phyloP scores from a whole-genome alignment of 1,140 invertebrate species.

The Hyles euphorbiae region DNA sequence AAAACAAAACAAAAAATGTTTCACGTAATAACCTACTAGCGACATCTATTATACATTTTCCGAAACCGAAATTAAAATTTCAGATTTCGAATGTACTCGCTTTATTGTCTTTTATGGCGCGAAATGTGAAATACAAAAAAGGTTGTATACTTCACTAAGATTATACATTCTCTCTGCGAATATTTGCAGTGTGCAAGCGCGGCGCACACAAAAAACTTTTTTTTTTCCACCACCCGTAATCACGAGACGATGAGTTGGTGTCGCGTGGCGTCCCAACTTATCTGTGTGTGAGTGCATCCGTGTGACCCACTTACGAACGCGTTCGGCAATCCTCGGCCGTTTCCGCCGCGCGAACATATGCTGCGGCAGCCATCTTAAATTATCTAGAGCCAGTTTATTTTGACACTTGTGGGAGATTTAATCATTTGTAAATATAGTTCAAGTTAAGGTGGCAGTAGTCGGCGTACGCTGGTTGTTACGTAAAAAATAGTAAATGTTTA shows the following conservation, averaged over 20 bases:
- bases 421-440: neutral
- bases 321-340: constrained; percentile 42
- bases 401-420: constrained; percentile 22
- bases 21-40: neutral
- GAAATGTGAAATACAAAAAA: neutral
- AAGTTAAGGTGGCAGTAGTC: constrained; percentile 13
- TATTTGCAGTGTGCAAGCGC: constrained; percentile 51
- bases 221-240: constrained; percentile 30
- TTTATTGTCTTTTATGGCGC: constrained; percentile 4
- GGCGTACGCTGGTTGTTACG: constrained; percentile 26
- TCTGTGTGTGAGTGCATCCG: constrained; percentile 48
- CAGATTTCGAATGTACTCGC: neutral
- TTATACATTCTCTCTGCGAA: constrained; percentile 21
- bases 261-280: constrained; percentile 16
- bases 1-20: too few relatives aligned
- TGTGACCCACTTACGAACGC: constrained; percentile 38
- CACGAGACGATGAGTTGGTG: constrained; percentile 29
- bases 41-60: constrained; percentile 4
- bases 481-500: constrained; percentile 26
- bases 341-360: constrained; percentile 47
- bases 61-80: neutral
- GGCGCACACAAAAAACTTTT: constrained; percentile 45
- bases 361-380: constrained; percentile 38
- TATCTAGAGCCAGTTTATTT: constrained; percentile 37
- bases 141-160: neutral